Base-by-base conservation (phyloP, 2,797 vertebrate species). In the Argentina silus region DNA sequence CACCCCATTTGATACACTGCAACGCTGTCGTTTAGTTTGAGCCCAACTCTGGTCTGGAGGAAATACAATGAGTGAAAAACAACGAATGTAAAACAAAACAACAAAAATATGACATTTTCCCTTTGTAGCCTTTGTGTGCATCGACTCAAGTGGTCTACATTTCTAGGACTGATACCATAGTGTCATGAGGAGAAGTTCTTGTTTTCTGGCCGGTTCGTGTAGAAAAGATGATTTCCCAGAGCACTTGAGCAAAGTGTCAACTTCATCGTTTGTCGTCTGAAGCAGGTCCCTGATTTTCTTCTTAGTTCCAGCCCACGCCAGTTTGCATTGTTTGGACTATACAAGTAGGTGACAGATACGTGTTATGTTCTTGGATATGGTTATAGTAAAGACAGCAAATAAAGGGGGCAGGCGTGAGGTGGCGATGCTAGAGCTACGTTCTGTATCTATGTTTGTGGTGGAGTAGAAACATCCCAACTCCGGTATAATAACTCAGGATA, bases 381-480 rank as follows among this genome's bases (percentile, higher is more conserved):
- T 79, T 72, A 82, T 78, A 80, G 76, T 83, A 80, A 66, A 85
- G 72, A 86, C 62, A 78, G 76, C 82, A 86, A 85, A 87, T 76
- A 74, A 85, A 79, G 70, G 64, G 76, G 75, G 59, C 56, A 53
- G 60, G 67, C 71, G 75, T 76, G 77, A 72, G 78, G 72, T 74
- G 80, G 82, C 83, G 87, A 87, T 92, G 90, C 87, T 78, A 60
- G 9, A 4, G 36, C 57, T 15, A 27, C 12, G 8, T 42, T 66
- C 69, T 36, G 55, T 47, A 83, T 86, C 76, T 89, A 65, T 74
- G 66, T 69, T 73, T 80, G 81, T 78, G 73, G 72, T 72, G 83
- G 80, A 90, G 83, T 86, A 89, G 81, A 92, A 92, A 90, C 78
- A 85, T 88, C 85, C 87, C 74, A 60, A 62, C 75, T 69, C 72